Percentiles rank a stretch among this genome's conserved stretches.
phyloP scores from a whole-genome alignment of 2,797 vertebrate species.

The Myripristis jacobus region DNA sequence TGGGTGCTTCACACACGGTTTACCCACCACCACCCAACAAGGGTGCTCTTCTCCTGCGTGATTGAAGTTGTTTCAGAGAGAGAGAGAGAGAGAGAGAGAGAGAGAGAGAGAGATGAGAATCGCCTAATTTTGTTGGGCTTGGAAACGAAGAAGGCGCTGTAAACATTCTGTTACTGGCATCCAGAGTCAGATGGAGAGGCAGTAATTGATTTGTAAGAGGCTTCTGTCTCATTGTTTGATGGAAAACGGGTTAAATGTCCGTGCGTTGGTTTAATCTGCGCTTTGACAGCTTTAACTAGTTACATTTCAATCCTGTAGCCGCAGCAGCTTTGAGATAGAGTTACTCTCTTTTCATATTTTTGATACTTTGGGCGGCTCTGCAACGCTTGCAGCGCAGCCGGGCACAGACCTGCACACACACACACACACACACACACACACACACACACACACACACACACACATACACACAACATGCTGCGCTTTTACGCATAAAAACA shows the following conservation, averaged over 20 bases:
- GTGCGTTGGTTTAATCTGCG: conserved; percentile 31
- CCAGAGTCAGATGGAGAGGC: conserved; percentile 28
- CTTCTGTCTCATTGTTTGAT: conserved; percentile 4
- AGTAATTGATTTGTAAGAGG: background rate
- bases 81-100: conserved; percentile 40
- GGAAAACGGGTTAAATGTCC: conserved; percentile 9
- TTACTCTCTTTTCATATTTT: conserved; percentile 57
- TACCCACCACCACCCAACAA: background rate
- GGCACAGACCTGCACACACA: conserved; percentile 45
- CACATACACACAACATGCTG: conserved; percentile 54
- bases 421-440: no score
- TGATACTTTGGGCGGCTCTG: conserved; percentile 67
- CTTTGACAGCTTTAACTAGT: conserved; percentile 31
- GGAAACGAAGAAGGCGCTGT: conserved; percentile 28
- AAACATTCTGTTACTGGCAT: conserved; percentile 22
- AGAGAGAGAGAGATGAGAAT: conserved; percentile 7
- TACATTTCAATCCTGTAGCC: conserved; percentile 23
- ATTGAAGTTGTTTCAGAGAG: conserved; percentile 68
- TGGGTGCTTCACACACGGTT: conserved; percentile 43
- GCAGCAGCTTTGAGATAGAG: conserved; percentile 47
- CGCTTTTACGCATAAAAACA: conserved; percentile 74
- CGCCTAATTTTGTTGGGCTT: background rate
- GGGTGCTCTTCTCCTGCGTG: conserved; percentile 52
- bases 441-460: no score
- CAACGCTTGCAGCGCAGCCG: conserved; percentile 51